A percentile compares a stretch with the other conserved stretches of the same genome.
These are phyloP conservation scores for Meganola albula DNA, from an alignment of 2,888 invertebrate species.

Conservation along the genomic window DNA sequence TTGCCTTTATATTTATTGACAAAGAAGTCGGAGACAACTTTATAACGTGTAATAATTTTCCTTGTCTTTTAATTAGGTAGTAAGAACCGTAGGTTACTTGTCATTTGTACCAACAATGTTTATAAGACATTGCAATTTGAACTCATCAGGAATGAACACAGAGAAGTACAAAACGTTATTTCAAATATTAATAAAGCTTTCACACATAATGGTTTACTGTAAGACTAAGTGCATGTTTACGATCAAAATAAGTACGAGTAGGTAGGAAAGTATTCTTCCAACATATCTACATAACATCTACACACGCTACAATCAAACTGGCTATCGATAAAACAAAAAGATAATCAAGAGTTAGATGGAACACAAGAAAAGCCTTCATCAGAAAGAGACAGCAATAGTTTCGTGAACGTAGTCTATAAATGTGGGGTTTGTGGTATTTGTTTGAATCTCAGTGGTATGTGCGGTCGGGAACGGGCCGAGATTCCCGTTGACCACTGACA, in stretches of 20 bases:
- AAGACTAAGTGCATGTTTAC: too few relatives aligned
- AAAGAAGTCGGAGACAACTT: conserved; percentile 28
- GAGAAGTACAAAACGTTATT: neutral
- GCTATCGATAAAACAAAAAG: conserved; percentile 25
- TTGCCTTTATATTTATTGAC: conserved; percentile 44
- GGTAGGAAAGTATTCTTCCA: neutral
- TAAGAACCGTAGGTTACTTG: neutral
- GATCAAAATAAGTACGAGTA: too few relatives aligned
- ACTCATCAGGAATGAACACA: neutral
- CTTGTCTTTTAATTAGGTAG: neutral
- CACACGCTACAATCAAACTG: conserved; percentile 6
- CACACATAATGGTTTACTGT: neutral
- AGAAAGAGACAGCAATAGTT: conserved; percentile 40
- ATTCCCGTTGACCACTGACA: conserved; percentile 61
- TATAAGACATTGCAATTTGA: neutral
- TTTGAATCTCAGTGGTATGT: conserved; percentile 61
- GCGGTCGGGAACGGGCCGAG: conserved; percentile 55
- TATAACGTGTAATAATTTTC: neutral
- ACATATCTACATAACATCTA: neutral
- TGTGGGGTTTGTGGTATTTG: conserved; percentile 44
- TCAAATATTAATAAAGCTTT: neutral
- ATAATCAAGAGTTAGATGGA: conserved; percentile 17
- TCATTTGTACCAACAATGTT: neutral
- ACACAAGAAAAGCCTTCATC: conserved; percentile 21
- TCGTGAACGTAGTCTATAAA: conserved; percentile 32